Conservation (phyloP, 2,888 invertebrate species). For the Drosophila mettleri region DNA sequence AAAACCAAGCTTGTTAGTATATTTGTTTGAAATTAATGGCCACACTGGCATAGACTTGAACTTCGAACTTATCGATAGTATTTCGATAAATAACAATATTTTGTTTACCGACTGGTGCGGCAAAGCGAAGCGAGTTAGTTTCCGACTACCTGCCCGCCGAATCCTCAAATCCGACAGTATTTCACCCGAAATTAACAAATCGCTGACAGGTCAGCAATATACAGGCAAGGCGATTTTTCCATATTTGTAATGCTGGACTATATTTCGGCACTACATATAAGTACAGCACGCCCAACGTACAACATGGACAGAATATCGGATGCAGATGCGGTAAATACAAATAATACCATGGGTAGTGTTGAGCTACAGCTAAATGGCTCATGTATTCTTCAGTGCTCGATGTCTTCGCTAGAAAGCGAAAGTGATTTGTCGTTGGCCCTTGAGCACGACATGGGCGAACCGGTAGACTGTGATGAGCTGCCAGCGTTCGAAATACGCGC, state of each 20-base stretch:
- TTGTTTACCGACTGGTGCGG: constrained; percentile 65
- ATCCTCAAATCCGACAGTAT: constrained; percentile 23
- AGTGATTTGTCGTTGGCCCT: constrained; percentile 81
- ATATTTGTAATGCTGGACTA: constrained; percentile 52
- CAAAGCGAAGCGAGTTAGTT: constrained; percentile 24
- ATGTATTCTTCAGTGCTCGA: constrained; percentile 73
- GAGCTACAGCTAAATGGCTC: constrained; percentile 64
- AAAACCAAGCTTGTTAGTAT: background rate
- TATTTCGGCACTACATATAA: constrained; percentile 45
- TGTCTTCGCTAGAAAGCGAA: constrained; percentile 80
- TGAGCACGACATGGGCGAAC: constrained; percentile 72
- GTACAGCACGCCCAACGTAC: constrained; percentile 38
- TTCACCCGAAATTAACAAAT: constrained; percentile 2
- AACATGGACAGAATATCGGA: constrained; percentile 57
- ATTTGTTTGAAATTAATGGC: background rate
- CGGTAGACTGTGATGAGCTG: constrained; percentile 77
- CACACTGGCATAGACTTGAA: constrained; percentile 17
- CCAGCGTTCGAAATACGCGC: constrained; percentile 83
- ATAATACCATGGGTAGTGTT: constrained; percentile 27
- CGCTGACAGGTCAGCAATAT: constrained; percentile 15
- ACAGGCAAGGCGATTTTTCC: constrained; percentile 14
- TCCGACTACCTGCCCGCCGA: constrained; percentile 36
- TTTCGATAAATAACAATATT: constrained; percentile 39
- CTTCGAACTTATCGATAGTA: constrained; percentile 35
- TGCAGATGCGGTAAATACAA: constrained; percentile 61